Conservation (phyloP, 2,888 invertebrate species). For the Bombyx huttoni region DNA sequence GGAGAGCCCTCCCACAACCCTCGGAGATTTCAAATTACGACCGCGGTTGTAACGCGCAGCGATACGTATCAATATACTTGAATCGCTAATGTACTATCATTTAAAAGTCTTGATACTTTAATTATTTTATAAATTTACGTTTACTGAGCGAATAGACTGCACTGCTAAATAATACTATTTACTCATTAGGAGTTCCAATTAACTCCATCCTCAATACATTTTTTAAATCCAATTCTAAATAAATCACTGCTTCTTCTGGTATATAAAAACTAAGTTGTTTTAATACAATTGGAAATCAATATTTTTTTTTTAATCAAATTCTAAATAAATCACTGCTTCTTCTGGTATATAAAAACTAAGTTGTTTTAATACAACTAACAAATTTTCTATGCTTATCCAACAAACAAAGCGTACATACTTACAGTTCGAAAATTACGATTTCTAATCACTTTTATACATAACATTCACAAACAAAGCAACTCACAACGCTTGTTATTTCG, state of each 20-base stretch:
- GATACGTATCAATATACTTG: conserved; percentile 43
- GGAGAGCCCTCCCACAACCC: conserved; percentile 70
- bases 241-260: neutral
- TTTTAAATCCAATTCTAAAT: conserved; percentile 7
- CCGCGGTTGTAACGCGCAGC: conserved; percentile 33
- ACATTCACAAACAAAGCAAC: conserved; percentile 56
- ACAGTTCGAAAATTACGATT: conserved; percentile 32
- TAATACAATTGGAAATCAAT: conserved; percentile 15
- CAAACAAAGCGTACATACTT: conserved; percentile 55
- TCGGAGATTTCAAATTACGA: conserved; percentile 66
- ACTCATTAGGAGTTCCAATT: too few species aligned
- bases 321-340: neutral
- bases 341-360: conserved; percentile 29
- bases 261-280: conserved; percentile 38
- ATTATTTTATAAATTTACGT: too few species aligned
- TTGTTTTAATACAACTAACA: conserved; percentile 44
- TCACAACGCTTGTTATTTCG: conserved; percentile 46
- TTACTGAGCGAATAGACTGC: too few species aligned
- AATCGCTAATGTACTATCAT: conserved; percentile 38
- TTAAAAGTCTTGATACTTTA: conserved; percentile 37
- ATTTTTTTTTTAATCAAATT: conserved; percentile 6
- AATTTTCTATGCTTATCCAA: conserved; percentile 50
- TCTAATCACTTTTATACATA: conserved; percentile 39
- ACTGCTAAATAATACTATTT: too few species aligned
- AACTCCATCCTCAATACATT: too few species aligned